Evolutionary conservation across 2,888 invertebrate genomes (phyloP).

Genomic region (Megaustenia siamemsis): DNA sequence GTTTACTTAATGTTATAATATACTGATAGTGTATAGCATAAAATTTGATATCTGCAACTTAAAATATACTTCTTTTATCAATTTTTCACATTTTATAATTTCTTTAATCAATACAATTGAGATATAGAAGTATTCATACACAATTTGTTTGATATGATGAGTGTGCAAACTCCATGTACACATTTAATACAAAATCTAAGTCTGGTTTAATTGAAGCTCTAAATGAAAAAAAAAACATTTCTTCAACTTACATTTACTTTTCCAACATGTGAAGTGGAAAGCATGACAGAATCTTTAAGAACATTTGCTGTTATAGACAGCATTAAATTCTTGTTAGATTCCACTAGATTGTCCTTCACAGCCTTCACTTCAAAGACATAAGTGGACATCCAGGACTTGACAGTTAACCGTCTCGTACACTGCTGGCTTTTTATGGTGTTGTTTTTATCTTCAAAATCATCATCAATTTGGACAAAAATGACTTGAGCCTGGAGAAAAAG

Average conservation of each 20-base stretch:
- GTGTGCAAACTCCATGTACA: no score
- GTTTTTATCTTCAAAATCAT: background rate
- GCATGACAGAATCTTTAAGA: background rate
- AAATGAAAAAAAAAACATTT: no score
- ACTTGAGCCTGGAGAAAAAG: constrained; percentile 33
- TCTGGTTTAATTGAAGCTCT: no score
- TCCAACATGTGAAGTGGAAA: constrained; percentile 1
- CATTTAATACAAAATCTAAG: no score
- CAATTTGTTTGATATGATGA: no score
- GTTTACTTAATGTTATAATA: no score
- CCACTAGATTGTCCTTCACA: constrained; percentile 45
- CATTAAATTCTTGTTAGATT: constrained; percentile 24
- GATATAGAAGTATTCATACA: no score
- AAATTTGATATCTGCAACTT: no score
- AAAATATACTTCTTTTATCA: no score
- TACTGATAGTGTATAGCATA: no score
- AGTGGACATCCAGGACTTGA: constrained; percentile 33
- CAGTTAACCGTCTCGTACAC: constrained; percentile 35
- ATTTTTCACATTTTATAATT: no score
- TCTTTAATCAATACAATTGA: no score
- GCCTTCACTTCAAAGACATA: constrained; percentile 42
- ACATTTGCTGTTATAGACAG: constrained; percentile 29
- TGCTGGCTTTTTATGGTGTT: background rate
- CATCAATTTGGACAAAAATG: constrained; percentile 12
- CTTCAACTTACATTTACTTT: constrained; percentile 38